Base-by-base conservation (phyloP, 1,140 invertebrate genomes). In the Zaprionus capensis region DNA sequence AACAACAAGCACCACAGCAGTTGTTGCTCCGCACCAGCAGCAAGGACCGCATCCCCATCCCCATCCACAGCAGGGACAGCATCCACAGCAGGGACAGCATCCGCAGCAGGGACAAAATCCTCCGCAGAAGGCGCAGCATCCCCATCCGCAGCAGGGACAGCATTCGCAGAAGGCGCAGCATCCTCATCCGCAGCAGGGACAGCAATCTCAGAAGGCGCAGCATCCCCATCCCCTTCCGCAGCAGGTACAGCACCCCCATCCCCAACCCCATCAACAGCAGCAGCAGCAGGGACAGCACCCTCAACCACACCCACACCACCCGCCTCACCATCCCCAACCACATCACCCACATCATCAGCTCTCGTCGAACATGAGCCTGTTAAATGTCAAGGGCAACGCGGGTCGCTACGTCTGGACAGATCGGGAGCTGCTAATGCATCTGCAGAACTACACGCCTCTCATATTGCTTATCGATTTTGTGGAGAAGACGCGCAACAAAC, bases 401-500 rank as follows among this genome's bases (percentile, higher is more conserved):
- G 57, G 49, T 1, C 80, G 87, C 12, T 92, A 92, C 58, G 36
- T 92, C 0, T 92, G 91, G 91, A 92, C 91, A 1, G 91, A 92
- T 57, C 74, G 91, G 22, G 91, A 92, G 62, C 72, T 92, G 0
- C 9, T 92, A 2, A 92, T 92, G 91, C 91, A 92, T 71, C 63
- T 92, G 26, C 91, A 92, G 67, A 92, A 92, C 58, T 92, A 92
- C 62, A 92, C 91, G 6, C 91, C 91, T 0, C 57, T 92, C 7
- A 92, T 92, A 11, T 59, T 91, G 28, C 66, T 92, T 3, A 92
- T 92, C 56, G 91, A 92, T 64, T 92, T 92, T 41, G 91, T 92
- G 77, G 86, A 92, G 41, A 92, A 92, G 68, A 92, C 91, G 0
- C 83, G 91, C 14, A 92, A 91, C 28, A 92, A 92, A 61, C 91